A percentile compares a stretch with the other conserved stretches of the same genome.
These are phyloP conservation scores for Littorina saxatilis DNA, from an alignment of 1,140 invertebrate species.

Conservation along the genomic window DNA sequence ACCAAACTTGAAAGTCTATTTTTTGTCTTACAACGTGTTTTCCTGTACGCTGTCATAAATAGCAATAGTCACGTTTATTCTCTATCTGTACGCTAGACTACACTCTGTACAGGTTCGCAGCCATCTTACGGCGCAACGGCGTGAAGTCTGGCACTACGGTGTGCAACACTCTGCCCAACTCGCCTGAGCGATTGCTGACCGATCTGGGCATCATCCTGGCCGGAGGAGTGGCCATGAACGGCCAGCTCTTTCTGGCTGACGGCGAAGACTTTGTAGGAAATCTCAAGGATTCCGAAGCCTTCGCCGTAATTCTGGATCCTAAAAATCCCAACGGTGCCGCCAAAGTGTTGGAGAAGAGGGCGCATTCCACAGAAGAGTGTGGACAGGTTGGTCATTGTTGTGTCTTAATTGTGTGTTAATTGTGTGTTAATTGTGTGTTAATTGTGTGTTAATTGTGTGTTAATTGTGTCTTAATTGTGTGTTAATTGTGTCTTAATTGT, in stretches of 20 bases:
- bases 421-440: no score
- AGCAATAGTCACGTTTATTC: not conserved
- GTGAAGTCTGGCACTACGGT: conserved; percentile 34
- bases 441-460: no score
- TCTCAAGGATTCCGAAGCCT: not conserved
- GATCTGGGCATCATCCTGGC: conserved; percentile 41
- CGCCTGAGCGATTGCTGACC: conserved; percentile 35
- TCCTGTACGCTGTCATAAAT: no score
- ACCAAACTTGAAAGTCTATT: no score
- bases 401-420: no score
- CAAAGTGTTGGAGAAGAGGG: not conserved
- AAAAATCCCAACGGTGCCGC: conserved; percentile 11
- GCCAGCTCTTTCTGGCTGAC: conserved; percentile 42
- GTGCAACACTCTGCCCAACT: conserved; percentile 44
- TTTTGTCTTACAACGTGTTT: no score
- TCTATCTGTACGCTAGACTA: no score
- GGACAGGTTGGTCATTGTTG: no score
- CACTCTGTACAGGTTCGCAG: conserved; percentile 14
- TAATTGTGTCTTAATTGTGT: no score
- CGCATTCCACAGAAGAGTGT: no score
- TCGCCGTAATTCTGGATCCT: not conserved
- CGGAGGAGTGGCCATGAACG: conserved; percentile 42
- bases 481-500: no score
- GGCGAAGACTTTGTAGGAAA: conserved; percentile 39
- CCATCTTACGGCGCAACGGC: conserved; percentile 15